Percentiles rank a stretch among this genome's conserved stretches.
These are phyloP conservation scores for Chamaea fasciata DNA, from an alignment of 2,113 vertebrate species.

Conservation along the genomic window DNA sequence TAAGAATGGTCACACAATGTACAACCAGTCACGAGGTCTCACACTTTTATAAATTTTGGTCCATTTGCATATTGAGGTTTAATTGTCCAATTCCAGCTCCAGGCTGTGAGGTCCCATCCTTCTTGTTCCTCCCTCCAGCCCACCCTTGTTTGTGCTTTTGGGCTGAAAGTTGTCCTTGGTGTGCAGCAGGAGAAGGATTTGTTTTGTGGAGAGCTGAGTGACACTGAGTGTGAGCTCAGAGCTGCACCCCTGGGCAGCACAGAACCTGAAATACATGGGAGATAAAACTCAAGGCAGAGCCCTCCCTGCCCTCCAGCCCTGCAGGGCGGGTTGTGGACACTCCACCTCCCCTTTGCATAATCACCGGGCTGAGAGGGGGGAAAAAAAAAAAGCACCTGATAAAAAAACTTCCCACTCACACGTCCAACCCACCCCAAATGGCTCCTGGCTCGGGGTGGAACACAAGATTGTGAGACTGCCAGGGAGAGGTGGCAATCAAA, in stretches of 20 bases:
- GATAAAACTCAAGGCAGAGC: neutral
- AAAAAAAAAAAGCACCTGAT: neutral
- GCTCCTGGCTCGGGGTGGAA: neutral
- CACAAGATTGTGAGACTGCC: slow-evolving; percentile 8
- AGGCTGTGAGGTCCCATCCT: too few relatives aligned
- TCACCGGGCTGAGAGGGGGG: neutral
- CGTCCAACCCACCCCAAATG: neutral
- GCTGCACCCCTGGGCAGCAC: neutral
- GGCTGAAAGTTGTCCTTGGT: too few relatives aligned
- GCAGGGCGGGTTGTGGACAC: neutral
- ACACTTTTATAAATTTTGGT: neutral
- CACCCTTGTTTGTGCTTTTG: too few relatives aligned
- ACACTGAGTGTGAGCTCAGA: neutral
- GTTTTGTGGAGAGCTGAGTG: too few relatives aligned
- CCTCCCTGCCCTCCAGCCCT: neutral
- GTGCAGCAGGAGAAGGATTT: too few relatives aligned
- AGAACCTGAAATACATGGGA: neutral
- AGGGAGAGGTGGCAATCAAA: slow-evolving; percentile 43
- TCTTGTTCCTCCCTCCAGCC: too few relatives aligned
- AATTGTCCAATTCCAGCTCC: too few relatives aligned
- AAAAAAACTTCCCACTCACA: slow-evolving; percentile 6
- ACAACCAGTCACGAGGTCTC: neutral
- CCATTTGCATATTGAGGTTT: neutral
- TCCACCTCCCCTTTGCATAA: slow-evolving; percentile 29
- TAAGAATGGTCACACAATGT: neutral